phyloP scores from a whole-genome alignment of 2,113 vertebrate species.

The Parotia lawesii region DNA sequence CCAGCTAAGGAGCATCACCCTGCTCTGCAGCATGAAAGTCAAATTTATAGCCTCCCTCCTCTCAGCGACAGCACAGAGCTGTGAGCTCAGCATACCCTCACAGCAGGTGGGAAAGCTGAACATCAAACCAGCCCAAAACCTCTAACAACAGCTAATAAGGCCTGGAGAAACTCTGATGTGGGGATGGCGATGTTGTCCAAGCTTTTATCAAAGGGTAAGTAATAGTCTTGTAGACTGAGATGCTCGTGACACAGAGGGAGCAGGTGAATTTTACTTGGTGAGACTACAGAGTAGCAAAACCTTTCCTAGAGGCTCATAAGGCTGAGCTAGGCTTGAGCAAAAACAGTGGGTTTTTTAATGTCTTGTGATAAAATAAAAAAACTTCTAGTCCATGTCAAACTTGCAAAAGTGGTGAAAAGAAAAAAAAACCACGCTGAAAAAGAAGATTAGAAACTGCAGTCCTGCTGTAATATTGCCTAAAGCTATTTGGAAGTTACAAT shows the following conservation, averaged over 20 bases:
- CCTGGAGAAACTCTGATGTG: neutral
- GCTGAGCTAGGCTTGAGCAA: neutral
- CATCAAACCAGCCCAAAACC: neutral
- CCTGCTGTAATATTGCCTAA: neutral
- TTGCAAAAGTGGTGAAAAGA: neutral
- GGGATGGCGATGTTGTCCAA: neutral
- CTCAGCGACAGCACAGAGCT: neutral
- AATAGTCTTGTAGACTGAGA: neutral
- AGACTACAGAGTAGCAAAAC: neutral
- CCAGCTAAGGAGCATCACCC: neutral
- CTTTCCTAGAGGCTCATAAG: rapidly evolving
- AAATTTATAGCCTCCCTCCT: neutral
- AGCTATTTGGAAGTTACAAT: neutral
- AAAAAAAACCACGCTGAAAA: neutral
- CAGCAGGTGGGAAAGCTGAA: neutral
- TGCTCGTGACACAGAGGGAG: rapidly evolving
- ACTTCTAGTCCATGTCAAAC: neutral
- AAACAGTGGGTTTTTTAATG: neutral
- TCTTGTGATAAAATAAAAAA: neutral
- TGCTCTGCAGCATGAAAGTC: neutral
- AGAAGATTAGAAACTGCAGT: neutral
- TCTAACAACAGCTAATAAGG: neutral
- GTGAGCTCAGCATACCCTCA: neutral
- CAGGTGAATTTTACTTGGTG: neutral
- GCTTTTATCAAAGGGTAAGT: neutral